A percentile compares a stretch with the other conserved stretches of the same genome.
Conservation (phyloP, 2,797 vertebrate species). For the Microtus californicus region DNA sequence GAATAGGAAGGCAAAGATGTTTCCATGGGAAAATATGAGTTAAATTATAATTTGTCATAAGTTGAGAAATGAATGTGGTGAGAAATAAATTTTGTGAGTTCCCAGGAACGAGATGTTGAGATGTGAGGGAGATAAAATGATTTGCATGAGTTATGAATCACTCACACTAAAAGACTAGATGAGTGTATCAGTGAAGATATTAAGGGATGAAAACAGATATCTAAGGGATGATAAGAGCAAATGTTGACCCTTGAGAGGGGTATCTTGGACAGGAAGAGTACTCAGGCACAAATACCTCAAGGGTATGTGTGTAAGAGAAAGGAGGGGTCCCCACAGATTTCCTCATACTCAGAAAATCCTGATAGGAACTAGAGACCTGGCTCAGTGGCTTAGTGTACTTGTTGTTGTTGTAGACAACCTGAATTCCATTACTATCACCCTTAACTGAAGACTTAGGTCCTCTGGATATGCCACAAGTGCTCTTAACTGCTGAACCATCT, state of each 20-base stretch:
- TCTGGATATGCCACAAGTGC: not conserved
- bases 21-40: not conserved
- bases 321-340: not conserved
- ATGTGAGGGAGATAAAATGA: not conserved
- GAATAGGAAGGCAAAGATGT: not conserved
- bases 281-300: not conserved
- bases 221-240: not conserved
- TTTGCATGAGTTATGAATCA: not conserved
- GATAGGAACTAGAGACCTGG: not conserved
- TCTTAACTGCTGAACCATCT: not conserved
- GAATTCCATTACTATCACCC: too few species aligned
- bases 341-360: not conserved
- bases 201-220: not conserved
- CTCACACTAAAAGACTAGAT: not conserved
- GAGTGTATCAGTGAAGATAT: not conserved
- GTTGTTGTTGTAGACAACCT: not conserved
- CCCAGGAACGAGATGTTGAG: not conserved
- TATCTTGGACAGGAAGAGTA: not conserved
- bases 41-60: not conserved
- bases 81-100: slow-evolving; percentile 6
- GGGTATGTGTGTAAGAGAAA: not conserved
- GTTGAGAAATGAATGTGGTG: not conserved
- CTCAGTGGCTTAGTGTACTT: not conserved
- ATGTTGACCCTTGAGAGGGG: not conserved
- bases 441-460: not conserved